Base-by-base conservation (phyloP, 2,888 invertebrate genomes). In the Synanthedon tipuliformis region DNA sequence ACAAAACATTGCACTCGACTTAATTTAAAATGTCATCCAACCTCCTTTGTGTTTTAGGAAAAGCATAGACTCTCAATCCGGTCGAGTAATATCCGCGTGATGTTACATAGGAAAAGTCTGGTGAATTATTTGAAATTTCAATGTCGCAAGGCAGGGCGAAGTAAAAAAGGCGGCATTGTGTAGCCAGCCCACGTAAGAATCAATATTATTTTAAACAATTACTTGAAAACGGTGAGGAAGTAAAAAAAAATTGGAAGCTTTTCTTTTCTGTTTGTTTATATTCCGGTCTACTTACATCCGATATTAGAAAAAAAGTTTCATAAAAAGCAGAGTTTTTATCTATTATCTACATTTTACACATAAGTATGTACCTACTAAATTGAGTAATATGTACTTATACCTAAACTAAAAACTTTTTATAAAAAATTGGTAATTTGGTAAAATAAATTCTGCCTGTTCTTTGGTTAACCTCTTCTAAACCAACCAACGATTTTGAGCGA, bases 1-100 rank as follows among this genome's bases (percentile, higher is more conserved):
- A 75, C 78, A 75, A 78, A 76, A 80, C 79, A 78, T 72, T 63
- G 59, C 59, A 76, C 59, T 57, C 80, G 75, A 64, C 75, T 64
- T 57, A 67, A 59, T 76, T 61, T 54, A 63, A 67, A 62, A 71
- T 68, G 56, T 61, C 71, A 62, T 55, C 58, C 7, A 60, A 57
- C 63, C 55, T 59, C 58, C 62, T 65, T 64, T 64, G 64, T 60
- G 56, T 57, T 54, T 50, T 52, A 61, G 61, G 55, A 57, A 54
- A 51, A 54, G 54, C 52, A 50, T 34, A 54, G 51, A 59, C 60
- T 69, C 68, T 55, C 48, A 56, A 71, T 65, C 66, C 59, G 54
- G 66, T 52, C 64, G 71, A 54, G 49, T 67, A 63, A 60, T 61
- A 69, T 40, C 54, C 61, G 61, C 59, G 66, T 63, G 63, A 65